Evolutionary conservation across 2,113 vertebrate genomes (phyloP), one percentile per base, ranked within the genome.

Genomic region (Ariopsis seemanni): DNA sequence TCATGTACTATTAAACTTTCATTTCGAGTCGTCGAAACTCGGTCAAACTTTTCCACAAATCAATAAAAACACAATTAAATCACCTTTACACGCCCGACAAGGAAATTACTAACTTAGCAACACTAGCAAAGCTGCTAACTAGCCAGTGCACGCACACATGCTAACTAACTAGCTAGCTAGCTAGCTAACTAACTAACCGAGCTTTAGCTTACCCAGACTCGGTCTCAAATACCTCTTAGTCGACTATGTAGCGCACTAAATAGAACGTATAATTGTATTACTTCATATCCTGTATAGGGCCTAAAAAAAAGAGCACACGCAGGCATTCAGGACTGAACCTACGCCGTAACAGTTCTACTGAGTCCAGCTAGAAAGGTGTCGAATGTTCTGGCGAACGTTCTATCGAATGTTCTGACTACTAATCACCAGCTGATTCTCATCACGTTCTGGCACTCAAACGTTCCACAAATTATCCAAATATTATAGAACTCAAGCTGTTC

Each of bases 371-470:
- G 7, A 42, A 42, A 42, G 27, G 42, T 65, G 42, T 52, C 42
- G 80, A 82, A 22, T 34, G 80, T 87, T 83, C 69, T 27, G 5
- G 30, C 12, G n/a, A 87, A 53, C 30, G 42, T 42, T 42, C 42
- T 42, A 8, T 10, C 22, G n/a, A 14, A 10, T 9, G 18, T 63
- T 6, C 20, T 12, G 10, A 50, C 22, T 10, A 50, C 22, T 63
- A 9, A 53, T 15, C 12, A 5, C 7, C 8, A 1, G 42, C 42
- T 42, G 42, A 42, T 42, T 3, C 42, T 42, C 42, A 1, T 1
- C 5, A 48, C 7, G 20, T 4, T 34, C 60, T 18, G 52, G n/a
- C 15, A 15, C 14, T 72, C 14, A 53, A 14, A 0, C n/a, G 25
- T 50, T 27, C n/a, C 17, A 20, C 2, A 78, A 78, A 5, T 6